phyloP scores from a whole-genome alignment of 2,797 vertebrate species.

The Chromobotia macracanthus region DNA sequence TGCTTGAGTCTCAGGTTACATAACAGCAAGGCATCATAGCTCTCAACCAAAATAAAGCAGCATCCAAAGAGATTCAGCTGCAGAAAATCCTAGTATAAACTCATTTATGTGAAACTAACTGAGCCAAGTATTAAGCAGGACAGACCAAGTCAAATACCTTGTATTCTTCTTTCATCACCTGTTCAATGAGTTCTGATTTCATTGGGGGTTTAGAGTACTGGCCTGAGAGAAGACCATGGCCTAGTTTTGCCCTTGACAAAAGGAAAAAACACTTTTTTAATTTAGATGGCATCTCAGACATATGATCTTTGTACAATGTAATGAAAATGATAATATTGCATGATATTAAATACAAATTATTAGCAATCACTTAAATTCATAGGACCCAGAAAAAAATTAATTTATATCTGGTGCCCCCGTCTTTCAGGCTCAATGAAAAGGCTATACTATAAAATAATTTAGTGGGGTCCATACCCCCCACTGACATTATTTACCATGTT shows the following conservation, averaged over 20 bases:
- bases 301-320: too few relatives aligned
- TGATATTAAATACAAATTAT: neutral
- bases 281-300: too few relatives aligned
- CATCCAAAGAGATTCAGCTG: neutral
- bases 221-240: constrained; percentile 95
- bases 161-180: constrained; percentile 99
- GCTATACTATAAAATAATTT: too few relatives aligned
- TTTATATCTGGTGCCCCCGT: too few relatives aligned
- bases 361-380: too few relatives aligned
- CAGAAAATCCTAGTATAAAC: constrained; percentile 1
- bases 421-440: too few relatives aligned
- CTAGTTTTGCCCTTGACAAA: constrained; percentile 89
- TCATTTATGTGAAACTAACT: constrained; percentile 6
- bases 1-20: neutral
- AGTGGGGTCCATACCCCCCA: too few relatives aligned
- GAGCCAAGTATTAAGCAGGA: constrained; percentile 45
- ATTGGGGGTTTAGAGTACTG: constrained; percentile 94
- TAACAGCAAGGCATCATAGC: too few relatives aligned
- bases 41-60: neutral
- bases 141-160: constrained; percentile 87
- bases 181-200: constrained; percentile 99
- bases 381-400: too few relatives aligned
- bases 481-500: neutral
- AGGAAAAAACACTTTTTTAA: too few relatives aligned
- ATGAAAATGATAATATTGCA: neutral